These are phyloP conservation scores for Polypterus bichir DNA, from an alignment of 2,113 vertebrate genomes.

Conservation along the genomic window DNA sequence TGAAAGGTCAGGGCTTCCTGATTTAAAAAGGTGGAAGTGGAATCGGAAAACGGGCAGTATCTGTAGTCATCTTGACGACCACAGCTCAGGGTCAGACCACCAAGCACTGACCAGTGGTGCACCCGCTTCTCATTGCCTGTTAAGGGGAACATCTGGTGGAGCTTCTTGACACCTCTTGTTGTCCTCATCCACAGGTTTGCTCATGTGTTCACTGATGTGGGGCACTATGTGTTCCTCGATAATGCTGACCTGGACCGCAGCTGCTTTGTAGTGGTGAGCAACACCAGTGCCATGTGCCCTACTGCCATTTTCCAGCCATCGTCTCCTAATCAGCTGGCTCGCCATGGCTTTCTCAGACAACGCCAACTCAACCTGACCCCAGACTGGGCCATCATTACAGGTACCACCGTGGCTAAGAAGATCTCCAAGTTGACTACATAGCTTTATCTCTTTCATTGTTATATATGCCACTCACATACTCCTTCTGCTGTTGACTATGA, in stretches of 20 bases:
- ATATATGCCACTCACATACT: too few relatives aligned
- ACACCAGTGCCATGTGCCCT: conserved; percentile 46
- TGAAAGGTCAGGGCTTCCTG: too few relatives aligned
- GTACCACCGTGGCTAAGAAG: conserved; percentile 29
- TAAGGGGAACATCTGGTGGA: too few relatives aligned
- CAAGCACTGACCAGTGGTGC: too few relatives aligned
- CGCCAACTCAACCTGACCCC: conserved; percentile 57
- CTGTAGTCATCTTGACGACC: too few relatives aligned
- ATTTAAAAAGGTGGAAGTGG: too few relatives aligned
- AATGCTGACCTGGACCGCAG: conserved; percentile 50
- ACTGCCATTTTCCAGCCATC: conserved; percentile 60
- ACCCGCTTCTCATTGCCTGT: too few relatives aligned
- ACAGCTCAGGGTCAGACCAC: too few relatives aligned
- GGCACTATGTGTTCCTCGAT: conserved; percentile 73
- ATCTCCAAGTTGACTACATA: too few relatives aligned
- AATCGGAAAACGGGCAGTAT: too few relatives aligned
- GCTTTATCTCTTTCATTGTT: too few relatives aligned
- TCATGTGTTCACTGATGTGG: conserved; percentile 69
- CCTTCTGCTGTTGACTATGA: too few relatives aligned
- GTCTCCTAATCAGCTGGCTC: conserved; percentile 65
- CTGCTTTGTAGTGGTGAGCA: conserved; percentile 62
- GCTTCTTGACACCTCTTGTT: neutral
- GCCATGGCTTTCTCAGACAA: conserved; percentile 50
- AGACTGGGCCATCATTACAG: conserved; percentile 66
- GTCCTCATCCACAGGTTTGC: conserved; percentile 58